Evolutionary conservation across 2,797 vertebrate genomes (phyloP), one percentile per base, ranked within the genome.

Genomic region (Gallinago stenura): DNA sequence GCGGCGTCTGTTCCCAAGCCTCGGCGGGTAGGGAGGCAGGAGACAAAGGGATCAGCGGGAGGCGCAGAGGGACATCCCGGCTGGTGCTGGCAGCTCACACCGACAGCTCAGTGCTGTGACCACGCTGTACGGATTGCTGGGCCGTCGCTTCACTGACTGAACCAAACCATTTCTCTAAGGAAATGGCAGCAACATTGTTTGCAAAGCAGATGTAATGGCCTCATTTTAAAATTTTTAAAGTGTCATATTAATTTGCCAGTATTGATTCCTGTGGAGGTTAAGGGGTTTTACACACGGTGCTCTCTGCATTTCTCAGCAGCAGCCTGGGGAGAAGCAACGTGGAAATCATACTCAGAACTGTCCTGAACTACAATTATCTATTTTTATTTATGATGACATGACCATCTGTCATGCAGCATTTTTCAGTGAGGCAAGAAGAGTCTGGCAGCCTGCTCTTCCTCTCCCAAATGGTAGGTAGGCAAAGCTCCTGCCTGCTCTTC

Each of bases 371-470:
- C 58, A 87, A 65, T 58, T 53, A 54, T 79, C 60, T 87, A 77
- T 73, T 93, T 93, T 95, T 91, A 87, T 93, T 89, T 87, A 70
- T 80, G 85, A 80, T 91, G 87, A 94, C 75, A 95, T 41, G 57
- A 51, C 92, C 90, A 93, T 94, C 90, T 95, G 93, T 80, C 88
- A 94, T 0, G 0, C 31, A 83, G 35, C 53, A 81, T 92, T 89
- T 87, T 89, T 73, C 66, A 87, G 68, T 19, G 39, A 80, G 45
- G 79, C 89, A 77, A 35, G 65, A 60, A 68, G 21, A 62, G 68
- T 73, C 79, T 77, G 83, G 85, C 79, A 91, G 89, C 71, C 78
- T 64, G 76, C 43, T 94, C 43, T 31, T 60, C 2, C 0, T 76
- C 66, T 92, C 61, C 71, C 68, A 66, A 70, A 58, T 7, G 43